A percentile compares a stretch with the other conserved stretches of the same genome.
Evolutionary conservation across 2,113 vertebrate genomes (phyloP).

Genomic region (Odontophorus gujanensis): DNA sequence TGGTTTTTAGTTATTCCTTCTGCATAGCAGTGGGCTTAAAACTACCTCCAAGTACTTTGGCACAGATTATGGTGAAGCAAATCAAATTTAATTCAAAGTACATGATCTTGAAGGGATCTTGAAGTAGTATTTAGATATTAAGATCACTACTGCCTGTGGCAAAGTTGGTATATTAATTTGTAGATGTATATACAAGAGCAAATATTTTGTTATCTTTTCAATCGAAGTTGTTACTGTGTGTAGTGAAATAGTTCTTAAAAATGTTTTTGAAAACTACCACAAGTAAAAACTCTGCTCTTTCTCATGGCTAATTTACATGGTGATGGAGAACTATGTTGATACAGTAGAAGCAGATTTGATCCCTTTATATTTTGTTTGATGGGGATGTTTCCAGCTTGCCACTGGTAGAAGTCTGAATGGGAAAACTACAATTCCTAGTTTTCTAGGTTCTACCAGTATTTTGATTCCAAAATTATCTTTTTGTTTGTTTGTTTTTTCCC

Average conservation of each 20-base stretch:
- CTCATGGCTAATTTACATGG: background rate
- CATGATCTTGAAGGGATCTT: background rate
- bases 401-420: background rate
- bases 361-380: background rate
- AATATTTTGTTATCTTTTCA: fast-evolving
- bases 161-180: background rate
- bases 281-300: background rate
- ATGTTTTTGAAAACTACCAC: background rate
- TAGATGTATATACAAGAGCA: background rate
- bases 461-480: background rate
- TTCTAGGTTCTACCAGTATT: background rate
- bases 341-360: background rate
- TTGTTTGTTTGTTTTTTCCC: background rate
- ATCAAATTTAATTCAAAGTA: background rate
- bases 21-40: background rate
- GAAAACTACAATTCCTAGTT: background rate
- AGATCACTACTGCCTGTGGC: background rate
- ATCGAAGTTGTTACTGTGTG: background rate
- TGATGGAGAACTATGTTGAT: background rate
- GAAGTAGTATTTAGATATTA: background rate
- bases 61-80: background rate
- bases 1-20: background rate
- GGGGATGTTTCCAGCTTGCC: background rate
- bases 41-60: background rate
- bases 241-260: background rate